Evolutionary conservation across 2,888 invertebrate species (phyloP).

Genomic region (Cheilosia grossa): DNA sequence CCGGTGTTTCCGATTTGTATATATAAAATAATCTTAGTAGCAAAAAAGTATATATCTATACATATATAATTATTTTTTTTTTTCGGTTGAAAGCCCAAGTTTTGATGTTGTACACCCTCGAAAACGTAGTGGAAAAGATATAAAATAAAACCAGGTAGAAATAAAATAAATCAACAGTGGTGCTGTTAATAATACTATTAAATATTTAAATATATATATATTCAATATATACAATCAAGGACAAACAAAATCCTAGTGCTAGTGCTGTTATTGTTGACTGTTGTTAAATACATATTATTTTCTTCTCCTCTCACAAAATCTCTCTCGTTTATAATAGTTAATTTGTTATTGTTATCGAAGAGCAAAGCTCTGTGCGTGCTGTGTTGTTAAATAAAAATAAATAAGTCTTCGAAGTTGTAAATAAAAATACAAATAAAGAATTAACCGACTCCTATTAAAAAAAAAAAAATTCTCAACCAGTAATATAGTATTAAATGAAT

Average conservation of each 20-base stretch:
- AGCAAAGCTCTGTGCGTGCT: conserved; percentile 72
- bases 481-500: conserved; percentile 79
- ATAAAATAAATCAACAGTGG: conserved; percentile 46
- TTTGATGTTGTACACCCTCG: conserved; percentile 73
- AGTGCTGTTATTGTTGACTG: conserved; percentile 73
- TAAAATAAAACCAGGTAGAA: conserved; percentile 8
- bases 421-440: conserved; percentile 33
- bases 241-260: conserved; percentile 45
- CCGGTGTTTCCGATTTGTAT: conserved; percentile 52
- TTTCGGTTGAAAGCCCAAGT: conserved; percentile 52
- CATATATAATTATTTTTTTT: conserved; percentile 43
- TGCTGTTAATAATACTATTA: conserved; percentile 61
- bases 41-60: conserved; percentile 18
- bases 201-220: conserved; percentile 26
- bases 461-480: conserved; percentile 41
- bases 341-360: conserved; percentile 68
- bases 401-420: conserved; percentile 46
- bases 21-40: conserved; percentile 23
- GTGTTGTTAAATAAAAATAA: conserved; percentile 58
- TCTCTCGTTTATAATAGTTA: conserved; percentile 34
- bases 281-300: conserved; percentile 53
- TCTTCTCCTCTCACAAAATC: conserved; percentile 15
- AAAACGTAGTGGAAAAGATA: conserved; percentile 50
- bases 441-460: conserved; percentile 18
- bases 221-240: neutral